Conservation (phyloP, 2,888 invertebrate genomes). For the Nemotelus nigrinus region DNA sequence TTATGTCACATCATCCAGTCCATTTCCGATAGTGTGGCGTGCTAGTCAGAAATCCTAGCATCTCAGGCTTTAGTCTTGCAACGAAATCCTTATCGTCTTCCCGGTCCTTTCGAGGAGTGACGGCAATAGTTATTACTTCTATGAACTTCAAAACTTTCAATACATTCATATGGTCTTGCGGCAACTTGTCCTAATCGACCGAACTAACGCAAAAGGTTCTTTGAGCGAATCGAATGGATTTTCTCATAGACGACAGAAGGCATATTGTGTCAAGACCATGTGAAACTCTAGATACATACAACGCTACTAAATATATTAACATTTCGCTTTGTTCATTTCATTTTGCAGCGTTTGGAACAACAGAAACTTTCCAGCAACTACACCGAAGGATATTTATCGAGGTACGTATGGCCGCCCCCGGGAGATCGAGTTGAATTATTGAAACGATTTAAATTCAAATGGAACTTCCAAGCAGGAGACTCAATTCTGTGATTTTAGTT, state of each 20-base stretch:
- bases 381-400: constrained; percentile 82
- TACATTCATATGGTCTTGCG: constrained; percentile 10
- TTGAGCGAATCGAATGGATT: neutral
- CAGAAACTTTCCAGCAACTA: constrained; percentile 73
- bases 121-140: no score
- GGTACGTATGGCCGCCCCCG: constrained; percentile 68
- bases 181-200: constrained; percentile 8
- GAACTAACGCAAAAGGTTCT: no score
- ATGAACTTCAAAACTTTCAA: neutral
- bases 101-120: no score
- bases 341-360: constrained; percentile 76
- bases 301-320: constrained; percentile 15
- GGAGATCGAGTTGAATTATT: no score
- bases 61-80: no score
- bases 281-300: neutral
- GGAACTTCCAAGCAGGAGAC: no score
- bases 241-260: neutral
- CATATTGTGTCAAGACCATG: constrained; percentile 8
- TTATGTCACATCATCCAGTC: constrained; percentile 1
- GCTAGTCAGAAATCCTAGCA: neutral
- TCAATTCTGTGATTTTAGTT: neutral
- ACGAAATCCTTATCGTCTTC: no score
- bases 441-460: no score
- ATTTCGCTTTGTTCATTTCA: constrained; percentile 24
- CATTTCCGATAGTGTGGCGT: neutral